phyloP scores from a whole-genome alignment of 2,888 invertebrate genomes.

The Nomada hirtipes region DNA sequence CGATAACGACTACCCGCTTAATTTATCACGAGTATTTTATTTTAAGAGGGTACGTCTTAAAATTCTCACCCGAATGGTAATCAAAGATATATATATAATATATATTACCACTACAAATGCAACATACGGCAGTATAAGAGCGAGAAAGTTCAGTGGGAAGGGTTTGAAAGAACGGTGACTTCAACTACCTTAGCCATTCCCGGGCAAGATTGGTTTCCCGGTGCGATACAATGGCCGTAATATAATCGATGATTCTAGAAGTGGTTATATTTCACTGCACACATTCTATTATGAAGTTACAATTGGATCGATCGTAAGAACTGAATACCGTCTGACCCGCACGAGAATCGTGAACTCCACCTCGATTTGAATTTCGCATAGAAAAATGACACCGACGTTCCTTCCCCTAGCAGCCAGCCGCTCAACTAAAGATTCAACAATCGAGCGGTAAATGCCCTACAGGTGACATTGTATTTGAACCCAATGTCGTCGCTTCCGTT shows the following conservation, averaged over 20 bases:
- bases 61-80: neutral
- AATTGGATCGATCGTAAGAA: conserved; percentile 46
- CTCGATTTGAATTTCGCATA: conserved; percentile 44
- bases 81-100: neutral
- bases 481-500: neutral
- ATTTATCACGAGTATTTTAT: too few species aligned
- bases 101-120: neutral
- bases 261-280: conserved; percentile 34
- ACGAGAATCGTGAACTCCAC: conserved; percentile 19
- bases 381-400: conserved; percentile 26
- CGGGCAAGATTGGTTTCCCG: conserved; percentile 12
- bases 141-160: conserved; percentile 1
- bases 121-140: neutral
- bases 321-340: conserved; percentile 28
- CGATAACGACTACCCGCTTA: neutral
- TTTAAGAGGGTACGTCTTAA: neutral
- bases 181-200: conserved; percentile 38
- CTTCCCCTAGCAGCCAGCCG: conserved; percentile 33
- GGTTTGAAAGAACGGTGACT: conserved; percentile 2
- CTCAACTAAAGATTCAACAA: conserved; percentile 12
- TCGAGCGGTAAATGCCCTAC: conserved; percentile 21
- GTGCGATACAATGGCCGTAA: conserved; percentile 13
- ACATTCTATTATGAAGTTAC: conserved; percentile 39
- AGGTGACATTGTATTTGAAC: conserved; percentile 15
- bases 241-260: conserved; percentile 37